Evolutionary conservation across 2,888 invertebrate genomes (phyloP), one percentile per base, ranked within the genome.

Genomic region (Drosophila prostipennis): DNA sequence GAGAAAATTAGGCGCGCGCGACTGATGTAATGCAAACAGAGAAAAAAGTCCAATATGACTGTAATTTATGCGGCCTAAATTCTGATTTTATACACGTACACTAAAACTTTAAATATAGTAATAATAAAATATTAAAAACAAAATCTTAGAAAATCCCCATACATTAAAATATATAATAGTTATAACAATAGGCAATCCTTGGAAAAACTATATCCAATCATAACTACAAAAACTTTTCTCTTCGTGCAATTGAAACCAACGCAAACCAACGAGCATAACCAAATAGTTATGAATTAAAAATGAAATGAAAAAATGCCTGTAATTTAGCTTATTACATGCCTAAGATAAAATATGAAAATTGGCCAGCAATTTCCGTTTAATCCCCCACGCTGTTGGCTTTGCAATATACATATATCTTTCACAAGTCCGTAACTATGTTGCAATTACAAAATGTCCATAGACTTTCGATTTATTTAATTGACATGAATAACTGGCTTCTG

Each of bases 251-350:
- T 26, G 14, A 23, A 46, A 11, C 61, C 61, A 36, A 61, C 36
- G 14, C 60, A 45, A 60, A 6, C 36, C 59, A 29, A n/a, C 29
- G 10, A 32, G 63, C 63, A 63, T 61, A 61, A 40, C 46, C 46
- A 40, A 46, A 61, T 61, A 16, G 26, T 61, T 61, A 61, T 61
- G 46, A 46, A 61, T 48, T 57, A 40, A 32, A 39, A 39, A 42
- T 29, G 34, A 8, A 52, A 37, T 16, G 23, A 61, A 46, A 46
- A 37, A 43, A 48, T 48, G 40, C 7, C 34, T n/a, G 48, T 63
- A 63, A 63, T 63, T 63, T 63, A 5, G 39, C 46, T 61, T 61
- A 46, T 61, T 61, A 61, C 61, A 61, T 61, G 43, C 3, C 46
- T 39, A 8, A 23, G 46, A 48, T 46, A 40, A 48, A 48, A 39